Base-by-base conservation (phyloP, 2,888 invertebrate genomes). In the Xanthia togata region DNA sequence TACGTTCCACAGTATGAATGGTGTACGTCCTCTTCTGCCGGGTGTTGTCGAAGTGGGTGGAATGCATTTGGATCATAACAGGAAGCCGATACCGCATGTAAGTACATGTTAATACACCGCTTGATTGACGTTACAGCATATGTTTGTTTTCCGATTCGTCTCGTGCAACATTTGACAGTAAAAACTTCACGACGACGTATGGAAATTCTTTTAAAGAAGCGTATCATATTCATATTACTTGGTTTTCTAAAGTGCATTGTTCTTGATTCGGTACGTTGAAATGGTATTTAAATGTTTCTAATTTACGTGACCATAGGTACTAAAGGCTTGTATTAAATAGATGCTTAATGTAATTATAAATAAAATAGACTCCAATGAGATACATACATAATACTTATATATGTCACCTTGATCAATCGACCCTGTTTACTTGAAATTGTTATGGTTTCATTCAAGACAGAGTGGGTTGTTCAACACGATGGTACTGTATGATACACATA, bases 11-110 rank as follows among this genome's bases (percentile, higher is more conserved):
- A 96, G 97, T 1, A 88, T 97, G 60, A 97, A 97, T 76, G 97
- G 97, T 1, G 96, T 97, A 2, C 95, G 96, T 35, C 97, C 98
- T 0, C 87, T 94, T 4, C 88, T 97, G 0, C 97, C 97, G 0
- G 97, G 97, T 35, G 92, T 97, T 0, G 93, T 98, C 17, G 98
- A 97, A 93, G 96, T 97, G 20, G 97, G 97, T 14, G 98, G 97
- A 1, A 95, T 97, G 91, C 97, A 97, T 88, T 93, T 97, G 63
- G 93, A 93, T 53, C 90, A 93, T 4, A 88, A 88, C 4, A 91
- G 85, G 17, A 94, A 96, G 63, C 87, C 94, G 5, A 91, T 98
- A 82, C 97, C 97, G 0, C 73, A 91, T 70, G 97, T 96, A 88
- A 93, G 94, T 94, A 76, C 68, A 47, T 65, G 4, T 17, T 44